phyloP scores from a whole-genome alignment of 2,113 vertebrate genomes.

The Xenopus tropicalis region UCB_Xtro_10.0 CM004446.2:118382001-118382500 shows the following conservation, averaged over 20 bases:
- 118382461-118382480: too few relatives aligned
- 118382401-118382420: not conserved
- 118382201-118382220: constrained; percentile 1
- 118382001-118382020: not conserved
- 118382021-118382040: not conserved
- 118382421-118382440: not conserved
- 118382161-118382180: not conserved
- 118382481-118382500: too few relatives aligned
- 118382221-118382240: not conserved
- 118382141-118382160: not conserved
- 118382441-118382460: not conserved
- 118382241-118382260: not conserved
- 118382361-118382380: not conserved
- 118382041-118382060: not conserved
- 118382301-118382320: not conserved
- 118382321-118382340: not conserved
- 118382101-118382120: constrained; percentile 2
- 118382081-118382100: not conserved
- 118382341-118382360: not conserved
- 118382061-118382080: not conserved
- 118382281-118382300: not conserved
- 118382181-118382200: not conserved
- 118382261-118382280: not conserved
- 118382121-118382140: not conserved
- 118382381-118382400: not conserved